phyloP scores from a whole-genome alignment of 2,113 vertebrate genomes.

The Rhegmatorhina hoffmannsi region DNA sequence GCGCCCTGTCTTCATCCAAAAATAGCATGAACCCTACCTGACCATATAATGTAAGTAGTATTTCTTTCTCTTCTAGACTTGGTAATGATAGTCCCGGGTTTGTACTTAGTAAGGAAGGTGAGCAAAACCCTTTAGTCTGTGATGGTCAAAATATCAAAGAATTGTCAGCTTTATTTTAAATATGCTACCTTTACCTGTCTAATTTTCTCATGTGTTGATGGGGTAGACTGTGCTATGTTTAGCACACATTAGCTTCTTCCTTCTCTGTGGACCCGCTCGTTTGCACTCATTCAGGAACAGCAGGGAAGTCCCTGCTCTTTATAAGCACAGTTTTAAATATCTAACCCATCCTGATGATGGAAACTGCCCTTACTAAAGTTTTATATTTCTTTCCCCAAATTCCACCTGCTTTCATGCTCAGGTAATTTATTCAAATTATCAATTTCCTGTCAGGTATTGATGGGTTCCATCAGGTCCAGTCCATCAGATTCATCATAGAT shows the following conservation, averaged over 20 bases:
- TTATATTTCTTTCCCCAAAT: not conserved
- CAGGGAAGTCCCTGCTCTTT: not conserved
- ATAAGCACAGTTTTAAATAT: not conserved
- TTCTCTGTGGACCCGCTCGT: not conserved
- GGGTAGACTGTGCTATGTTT: not conserved
- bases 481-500: not conserved
- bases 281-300: not conserved
- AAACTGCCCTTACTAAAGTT: not conserved
- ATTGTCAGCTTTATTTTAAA: not conserved
- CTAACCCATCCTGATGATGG: not conserved
- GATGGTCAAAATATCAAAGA: not conserved
- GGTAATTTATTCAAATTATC: not conserved
- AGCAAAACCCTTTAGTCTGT: not conserved
- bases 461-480: not conserved
- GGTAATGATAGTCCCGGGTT: not conserved
- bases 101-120: not conserved
- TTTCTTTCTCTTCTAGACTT: constrained; percentile 7
- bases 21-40: constrained; percentile 32
- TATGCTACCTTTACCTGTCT: not conserved
- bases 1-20: constrained; percentile 32
- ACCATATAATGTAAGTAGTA: constrained; percentile 13
- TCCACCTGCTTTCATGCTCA: not conserved
- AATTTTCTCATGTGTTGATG: not conserved
- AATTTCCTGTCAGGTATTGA: not conserved
- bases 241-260: not conserved